phyloP scores from a whole-genome alignment of 1,140 invertebrate species.

The Melipona quadrifasciata region DNA sequence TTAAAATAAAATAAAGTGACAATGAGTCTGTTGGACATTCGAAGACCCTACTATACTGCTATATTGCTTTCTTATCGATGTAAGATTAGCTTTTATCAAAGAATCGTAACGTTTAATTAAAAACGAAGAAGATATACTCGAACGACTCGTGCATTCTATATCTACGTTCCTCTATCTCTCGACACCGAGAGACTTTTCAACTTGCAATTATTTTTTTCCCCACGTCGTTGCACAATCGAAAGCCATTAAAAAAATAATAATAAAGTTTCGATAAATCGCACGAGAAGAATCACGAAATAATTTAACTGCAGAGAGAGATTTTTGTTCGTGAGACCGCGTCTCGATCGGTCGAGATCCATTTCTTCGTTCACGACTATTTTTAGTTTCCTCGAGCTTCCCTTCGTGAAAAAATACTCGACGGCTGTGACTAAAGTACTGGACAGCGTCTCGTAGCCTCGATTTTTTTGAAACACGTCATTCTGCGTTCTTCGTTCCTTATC shows the following conservation, averaged over 20 bases:
- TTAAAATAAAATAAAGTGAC: not conserved
- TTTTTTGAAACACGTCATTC: not conserved
- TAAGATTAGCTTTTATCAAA: slow-evolving; percentile 35
- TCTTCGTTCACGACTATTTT: not conserved
- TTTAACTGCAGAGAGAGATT: not conserved
- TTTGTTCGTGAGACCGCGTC: not conserved
- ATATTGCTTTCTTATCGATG: not conserved
- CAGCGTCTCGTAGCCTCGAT: not conserved
- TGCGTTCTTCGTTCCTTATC: slow-evolving; percentile 7
- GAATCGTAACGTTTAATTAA: not conserved
- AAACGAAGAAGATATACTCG: not conserved
- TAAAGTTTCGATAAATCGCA: not conserved
- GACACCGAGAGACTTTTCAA: not conserved
- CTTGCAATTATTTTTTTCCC: not conserved
- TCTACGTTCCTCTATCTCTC: not conserved
- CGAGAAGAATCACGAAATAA: not conserved
- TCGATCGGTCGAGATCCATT: not conserved
- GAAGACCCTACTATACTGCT: not conserved
- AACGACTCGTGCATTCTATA: not conserved
- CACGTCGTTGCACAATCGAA: not conserved
- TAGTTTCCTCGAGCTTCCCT: not conserved
- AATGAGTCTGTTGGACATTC: not conserved
- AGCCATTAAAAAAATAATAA: not conserved
- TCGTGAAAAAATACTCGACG: not conserved
- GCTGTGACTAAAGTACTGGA: not conserved